Base-by-base conservation (phyloP, 1,140 invertebrate genomes). In the Ceratosolen fusciceps region DNA sequence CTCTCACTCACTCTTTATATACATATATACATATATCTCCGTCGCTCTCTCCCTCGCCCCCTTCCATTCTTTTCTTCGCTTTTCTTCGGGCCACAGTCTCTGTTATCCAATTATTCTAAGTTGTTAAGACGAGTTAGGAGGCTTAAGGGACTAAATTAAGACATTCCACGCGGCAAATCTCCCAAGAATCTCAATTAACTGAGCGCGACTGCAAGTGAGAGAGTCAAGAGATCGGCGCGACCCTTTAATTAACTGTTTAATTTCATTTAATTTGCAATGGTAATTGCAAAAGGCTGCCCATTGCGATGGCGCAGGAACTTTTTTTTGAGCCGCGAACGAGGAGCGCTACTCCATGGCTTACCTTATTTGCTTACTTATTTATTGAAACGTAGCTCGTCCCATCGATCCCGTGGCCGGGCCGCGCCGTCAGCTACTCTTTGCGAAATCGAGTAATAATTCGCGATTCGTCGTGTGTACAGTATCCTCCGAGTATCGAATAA, bases 121-220 rank as follows among this genome's bases (percentile, higher is more conserved):
- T 90, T 90, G 90, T 90, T 90, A 90, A 90, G 89, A 87, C 88
- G 84, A 88, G 88, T 90, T 90, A 90, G 89, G 87, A 88, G 86
- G 87, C 86, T 90, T 88, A 90, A 89, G 88, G 86, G 87, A 90
- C 87, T 90, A 90, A 90, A 90, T 90, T 90, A 90, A 90, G 90
- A 90, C 89, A 90, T 90, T 90, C 90, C 89, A 86, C 83, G 85
- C 89, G 87, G 90, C 89, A 90, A 90, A 90, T 90, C 90, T 90
- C 83, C 88, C 89, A 90, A 90, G 89, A 90, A 90, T 90, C 90
- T 90, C 90, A 90, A 90, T 90, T 90, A 90, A 90, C 90, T 90
- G 83, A 84, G 82, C 82, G 83, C 80, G 82, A 84, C 58, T 34
- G 52, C 26, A 14, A 21, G 39, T 37, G 56, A 54, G 56, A 52